Percentiles rank a stretch among this genome's conserved stretches.
phyloP scores from a whole-genome alignment of 2,888 invertebrate genomes.

The Chrysodeixis includens region DNA sequence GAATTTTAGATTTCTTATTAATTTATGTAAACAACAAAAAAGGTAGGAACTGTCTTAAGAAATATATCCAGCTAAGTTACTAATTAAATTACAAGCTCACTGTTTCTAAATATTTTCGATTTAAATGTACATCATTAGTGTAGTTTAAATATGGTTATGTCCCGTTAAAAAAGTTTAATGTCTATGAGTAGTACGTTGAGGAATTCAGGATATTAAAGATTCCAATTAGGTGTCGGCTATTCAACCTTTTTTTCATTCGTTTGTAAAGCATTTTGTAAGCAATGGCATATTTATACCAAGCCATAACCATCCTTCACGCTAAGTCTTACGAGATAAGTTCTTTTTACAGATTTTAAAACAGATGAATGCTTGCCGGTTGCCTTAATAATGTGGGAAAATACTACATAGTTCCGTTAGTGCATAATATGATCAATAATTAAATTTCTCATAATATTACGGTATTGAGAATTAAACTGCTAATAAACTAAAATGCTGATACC shows the following conservation, averaged over 20 bases:
- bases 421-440: too few relatives aligned
- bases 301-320: background rate
- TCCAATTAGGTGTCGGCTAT: conserved; percentile 1
- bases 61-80: background rate
- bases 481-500: too few relatives aligned
- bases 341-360: background rate
- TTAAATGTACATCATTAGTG: conserved; percentile 20
- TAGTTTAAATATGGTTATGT: conserved; percentile 13
- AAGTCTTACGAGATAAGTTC: background rate
- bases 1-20: too few relatives aligned
- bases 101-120: background rate
- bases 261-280: background rate
- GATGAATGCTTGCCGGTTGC: too few relatives aligned
- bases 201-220: conserved; percentile 11
- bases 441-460: too few relatives aligned
- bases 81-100: background rate
- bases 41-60: background rate
- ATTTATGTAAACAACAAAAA: too few relatives aligned
- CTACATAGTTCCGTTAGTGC: too few relatives aligned
- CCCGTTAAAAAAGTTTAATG: conserved; percentile 14
- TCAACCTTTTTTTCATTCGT: background rate
- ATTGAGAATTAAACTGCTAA: too few relatives aligned
- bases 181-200: background rate
- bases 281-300: background rate
- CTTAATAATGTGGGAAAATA: too few relatives aligned